Conservation (phyloP, 2,888 invertebrate genomes). For the Stenurella melanura region DNA sequence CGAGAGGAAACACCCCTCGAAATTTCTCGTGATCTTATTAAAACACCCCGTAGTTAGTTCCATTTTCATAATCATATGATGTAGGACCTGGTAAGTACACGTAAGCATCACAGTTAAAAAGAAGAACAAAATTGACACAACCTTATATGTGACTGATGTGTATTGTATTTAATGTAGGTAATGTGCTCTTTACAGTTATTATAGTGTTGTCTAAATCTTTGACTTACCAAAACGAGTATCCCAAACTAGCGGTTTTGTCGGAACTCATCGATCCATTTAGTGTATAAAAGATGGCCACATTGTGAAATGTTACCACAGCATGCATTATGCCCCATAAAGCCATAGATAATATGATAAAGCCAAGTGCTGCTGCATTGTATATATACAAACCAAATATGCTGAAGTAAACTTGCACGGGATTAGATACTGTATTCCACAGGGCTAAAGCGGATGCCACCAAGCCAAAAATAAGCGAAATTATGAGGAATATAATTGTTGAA, state of each 20-base stretch:
- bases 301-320: conserved; percentile 64
- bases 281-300: conserved; percentile 71
- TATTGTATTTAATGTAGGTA: conserved; percentile 34
- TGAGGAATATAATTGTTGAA: conserved; percentile 75
- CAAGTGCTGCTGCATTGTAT: conserved; percentile 76
- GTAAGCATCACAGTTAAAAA: too few relatives aligned
- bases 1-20: too few relatives aligned
- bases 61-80: too few relatives aligned
- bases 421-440: conserved; percentile 77
- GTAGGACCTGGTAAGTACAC: too few relatives aligned
- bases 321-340: conserved; percentile 72
- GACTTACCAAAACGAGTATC: conserved; percentile 74
- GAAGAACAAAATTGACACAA: too few relatives aligned
- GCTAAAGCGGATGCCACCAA: conserved; percentile 74
- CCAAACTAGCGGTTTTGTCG: conserved; percentile 67
- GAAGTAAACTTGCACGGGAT: conserved; percentile 77
- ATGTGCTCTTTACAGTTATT: too few relatives aligned
- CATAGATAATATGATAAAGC: conserved; percentile 64
- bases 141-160: too few relatives aligned
- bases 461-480: conserved; percentile 74
- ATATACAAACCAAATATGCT: conserved; percentile 78
- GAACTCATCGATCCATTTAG: conserved; percentile 64
- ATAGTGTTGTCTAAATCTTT: too few relatives aligned
- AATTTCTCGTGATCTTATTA: too few relatives aligned
- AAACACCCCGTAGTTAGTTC: too few relatives aligned